phyloP scores from a whole-genome alignment of 2,888 invertebrate species.

The Cheiracanthium punctorium region DNA sequence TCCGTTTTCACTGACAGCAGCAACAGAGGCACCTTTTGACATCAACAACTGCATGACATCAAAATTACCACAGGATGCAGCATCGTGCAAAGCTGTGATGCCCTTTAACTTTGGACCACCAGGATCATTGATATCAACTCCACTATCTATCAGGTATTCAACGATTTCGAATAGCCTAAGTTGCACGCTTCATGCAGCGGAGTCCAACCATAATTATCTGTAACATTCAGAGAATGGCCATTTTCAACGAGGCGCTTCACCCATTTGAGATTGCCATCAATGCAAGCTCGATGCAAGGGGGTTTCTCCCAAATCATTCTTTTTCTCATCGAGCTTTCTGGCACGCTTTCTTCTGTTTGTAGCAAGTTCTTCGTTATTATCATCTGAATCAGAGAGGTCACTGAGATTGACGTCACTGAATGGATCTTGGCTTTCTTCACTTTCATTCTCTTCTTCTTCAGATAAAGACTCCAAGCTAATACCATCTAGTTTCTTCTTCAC shows the following conservation, averaged over 20 bases:
- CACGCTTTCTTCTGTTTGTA: conserved; percentile 1
- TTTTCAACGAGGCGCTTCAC: conserved; percentile 80
- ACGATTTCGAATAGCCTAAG: conserved; percentile 87
- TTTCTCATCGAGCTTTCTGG: conserved; percentile 63
- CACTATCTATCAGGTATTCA: conserved; percentile 83
- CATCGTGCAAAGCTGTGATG: conserved; percentile 93
- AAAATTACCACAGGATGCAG: conserved; percentile 88
- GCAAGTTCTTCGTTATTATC: conserved; percentile 37
- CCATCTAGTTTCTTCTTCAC: conserved; percentile 30
- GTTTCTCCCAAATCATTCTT: conserved; percentile 92
- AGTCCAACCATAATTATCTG: conserved; percentile 93
- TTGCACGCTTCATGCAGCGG: conserved; percentile 95
- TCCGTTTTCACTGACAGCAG: conserved; percentile 83
- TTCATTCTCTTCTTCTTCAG: conserved; percentile 16
- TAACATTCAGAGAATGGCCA: conserved; percentile 81
- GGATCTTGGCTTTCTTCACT: conserved; percentile 41
- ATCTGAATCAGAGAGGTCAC: conserved; percentile 73
- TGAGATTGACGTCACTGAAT: conserved; percentile 71
- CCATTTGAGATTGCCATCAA: conserved; percentile 84
- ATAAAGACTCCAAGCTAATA: conserved; percentile 33
- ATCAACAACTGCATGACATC: conserved; percentile 86
- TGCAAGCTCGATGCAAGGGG: conserved; percentile 90
- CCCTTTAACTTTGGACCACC: conserved; percentile 94
- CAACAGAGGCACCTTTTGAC: conserved; percentile 84
- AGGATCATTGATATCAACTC: conserved; percentile 89